phyloP scores from a whole-genome alignment of 2,888 invertebrate genomes.

The Athalia cordata region DNA sequence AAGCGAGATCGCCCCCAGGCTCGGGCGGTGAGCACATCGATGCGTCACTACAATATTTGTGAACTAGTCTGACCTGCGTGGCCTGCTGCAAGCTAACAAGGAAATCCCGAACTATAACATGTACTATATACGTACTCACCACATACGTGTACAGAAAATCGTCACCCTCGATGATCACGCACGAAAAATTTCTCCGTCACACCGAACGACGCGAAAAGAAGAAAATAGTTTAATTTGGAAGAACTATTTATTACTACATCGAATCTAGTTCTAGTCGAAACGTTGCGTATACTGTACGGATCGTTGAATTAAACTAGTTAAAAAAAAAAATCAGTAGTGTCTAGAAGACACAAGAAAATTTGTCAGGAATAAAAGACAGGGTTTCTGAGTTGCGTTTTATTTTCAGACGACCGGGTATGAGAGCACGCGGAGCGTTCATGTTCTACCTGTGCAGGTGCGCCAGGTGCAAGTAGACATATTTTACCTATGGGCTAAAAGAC shows the following conservation, averaged over 20 bases:
- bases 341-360: too few species aligned
- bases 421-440: too few species aligned
- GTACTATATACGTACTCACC: too few species aligned
- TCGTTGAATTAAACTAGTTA: not conserved
- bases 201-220: too few species aligned
- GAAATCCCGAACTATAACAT: slow-evolving; percentile 20
- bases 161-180: not conserved
- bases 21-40: not conserved
- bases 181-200: too few species aligned
- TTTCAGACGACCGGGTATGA: too few species aligned
- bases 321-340: too few species aligned
- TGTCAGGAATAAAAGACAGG: not conserved
- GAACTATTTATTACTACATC: too few species aligned
- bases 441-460: slow-evolving; percentile 36
- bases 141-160: not conserved
- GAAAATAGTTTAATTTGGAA: too few species aligned
- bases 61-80: not conserved
- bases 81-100: slow-evolving; percentile 5
- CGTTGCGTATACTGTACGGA: not conserved
- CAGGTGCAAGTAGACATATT: slow-evolving; percentile 18
- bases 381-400: not conserved
- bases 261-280: not conserved
- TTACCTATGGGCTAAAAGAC: not conserved
- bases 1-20: too few species aligned
- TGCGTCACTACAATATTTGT: slow-evolving; percentile 15